A percentile compares a stretch with the other conserved stretches of the same genome.
Evolutionary conservation across 2,888 invertebrate species (phyloP).

Genomic region (Amphipyra tragopoginis): DNA sequence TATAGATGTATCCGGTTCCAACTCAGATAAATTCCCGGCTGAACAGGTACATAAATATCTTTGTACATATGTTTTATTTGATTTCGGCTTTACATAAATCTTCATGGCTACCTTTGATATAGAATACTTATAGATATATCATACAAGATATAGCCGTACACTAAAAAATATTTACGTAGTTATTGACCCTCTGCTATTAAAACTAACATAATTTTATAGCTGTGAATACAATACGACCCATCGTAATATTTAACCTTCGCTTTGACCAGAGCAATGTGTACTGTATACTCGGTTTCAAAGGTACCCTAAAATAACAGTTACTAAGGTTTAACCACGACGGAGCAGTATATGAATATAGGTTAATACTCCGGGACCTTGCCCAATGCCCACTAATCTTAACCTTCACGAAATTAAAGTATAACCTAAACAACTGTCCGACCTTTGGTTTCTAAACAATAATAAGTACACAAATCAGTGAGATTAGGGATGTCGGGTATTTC

Average conservation of each 20-base stretch:
- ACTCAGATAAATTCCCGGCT: slow-evolving; percentile 90
- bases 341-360: slow-evolving; percentile 66
- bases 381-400: slow-evolving; percentile 70
- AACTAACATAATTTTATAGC: slow-evolving; percentile 29
- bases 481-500: slow-evolving; percentile 70
- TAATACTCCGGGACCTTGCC: slow-evolving; percentile 70
- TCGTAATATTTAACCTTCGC: slow-evolving; percentile 63
- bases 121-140: slow-evolving; percentile 8
- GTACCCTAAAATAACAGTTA: slow-evolving; percentile 56
- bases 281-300: slow-evolving; percentile 46
- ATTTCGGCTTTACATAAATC: slow-evolving; percentile 14
- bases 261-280: slow-evolving; percentile 52
- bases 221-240: slow-evolving; percentile 22
- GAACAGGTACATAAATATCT: slow-evolving; percentile 85
- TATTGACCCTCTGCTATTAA: slow-evolving; percentile 16
- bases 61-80: slow-evolving; percentile 15
- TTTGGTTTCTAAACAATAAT: slow-evolving; percentile 76
- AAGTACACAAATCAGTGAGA: slow-evolving; percentile 71
- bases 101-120: slow-evolving; percentile 7
- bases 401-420: slow-evolving; percentile 73
- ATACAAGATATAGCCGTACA: slow-evolving; percentile 1
- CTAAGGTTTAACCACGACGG: slow-evolving; percentile 23
- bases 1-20: slow-evolving; percentile 94
- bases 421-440: slow-evolving; percentile 69
- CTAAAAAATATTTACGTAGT: slow-evolving; percentile 16